Evolutionary conservation across 2,113 vertebrate genomes (phyloP).

Genomic region (Dasyprocta punctata): DNA sequence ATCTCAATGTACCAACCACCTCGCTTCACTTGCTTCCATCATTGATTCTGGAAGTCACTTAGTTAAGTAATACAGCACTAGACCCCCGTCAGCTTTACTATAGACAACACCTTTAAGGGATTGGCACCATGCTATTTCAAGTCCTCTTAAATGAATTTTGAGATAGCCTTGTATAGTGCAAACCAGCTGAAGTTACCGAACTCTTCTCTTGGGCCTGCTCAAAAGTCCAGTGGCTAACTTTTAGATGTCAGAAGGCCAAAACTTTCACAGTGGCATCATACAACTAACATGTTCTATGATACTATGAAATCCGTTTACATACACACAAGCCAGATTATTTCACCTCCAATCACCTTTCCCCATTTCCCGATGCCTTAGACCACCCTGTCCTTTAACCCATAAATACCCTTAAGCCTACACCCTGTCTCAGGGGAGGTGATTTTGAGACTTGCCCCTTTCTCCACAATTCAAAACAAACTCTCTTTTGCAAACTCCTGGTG

Average conservation of each 20-base stretch:
- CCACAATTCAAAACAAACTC: not conserved
- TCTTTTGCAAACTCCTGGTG: not conserved
- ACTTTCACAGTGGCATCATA: not conserved
- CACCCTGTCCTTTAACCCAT: not conserved
- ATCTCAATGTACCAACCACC: not conserved
- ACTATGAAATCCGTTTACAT: not conserved
- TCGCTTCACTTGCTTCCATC: not conserved
- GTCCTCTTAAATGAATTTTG: not conserved
- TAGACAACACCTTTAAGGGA: not conserved
- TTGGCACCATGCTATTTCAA: not conserved
- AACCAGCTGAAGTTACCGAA: not conserved
- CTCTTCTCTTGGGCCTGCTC: not conserved
- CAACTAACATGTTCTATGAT: not conserved
- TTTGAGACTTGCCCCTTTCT: not conserved
- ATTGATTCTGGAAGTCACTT: not conserved
- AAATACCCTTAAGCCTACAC: not conserved
- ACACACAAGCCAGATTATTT: not conserved
- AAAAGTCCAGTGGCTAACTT: not conserved
- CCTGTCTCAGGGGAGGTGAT: not conserved
- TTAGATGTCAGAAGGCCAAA: not conserved
- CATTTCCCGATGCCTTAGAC: not conserved
- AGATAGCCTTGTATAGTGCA: not conserved
- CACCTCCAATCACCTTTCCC: not conserved
- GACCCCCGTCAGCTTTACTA: not conserved
- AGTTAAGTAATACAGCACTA: not conserved